Evolutionary conservation across 2,888 invertebrate genomes (phyloP).

Genomic region (Apotomis turbidana): DNA sequence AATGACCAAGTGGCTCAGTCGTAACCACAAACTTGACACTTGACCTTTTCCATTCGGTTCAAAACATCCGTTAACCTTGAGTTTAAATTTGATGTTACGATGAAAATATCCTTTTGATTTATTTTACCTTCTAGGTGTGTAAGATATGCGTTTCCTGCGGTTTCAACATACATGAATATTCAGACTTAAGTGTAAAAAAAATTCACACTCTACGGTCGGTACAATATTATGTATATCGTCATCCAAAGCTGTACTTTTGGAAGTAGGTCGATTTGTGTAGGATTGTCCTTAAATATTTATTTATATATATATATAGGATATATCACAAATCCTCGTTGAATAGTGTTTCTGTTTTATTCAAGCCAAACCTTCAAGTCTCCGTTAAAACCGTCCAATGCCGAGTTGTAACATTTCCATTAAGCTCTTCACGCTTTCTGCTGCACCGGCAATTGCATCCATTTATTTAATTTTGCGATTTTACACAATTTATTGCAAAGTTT

Average conservation of each 20-base stretch:
- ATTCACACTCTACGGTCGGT: too few relatives aligned
- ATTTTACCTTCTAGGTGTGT: background rate
- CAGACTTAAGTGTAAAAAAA: too few relatives aligned
- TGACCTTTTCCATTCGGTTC: conserved; percentile 28
- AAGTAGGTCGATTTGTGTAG: too few relatives aligned
- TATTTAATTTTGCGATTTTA: conserved; percentile 27
- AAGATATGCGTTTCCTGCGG: background rate
- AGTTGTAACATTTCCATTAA: conserved; percentile 31
- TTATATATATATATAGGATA: too few relatives aligned
- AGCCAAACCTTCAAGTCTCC: background rate
- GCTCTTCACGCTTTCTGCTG: conserved; percentile 32
- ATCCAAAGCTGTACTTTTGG: too few relatives aligned
- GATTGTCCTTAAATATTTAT: too few relatives aligned
- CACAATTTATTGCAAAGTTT: conserved; percentile 23
- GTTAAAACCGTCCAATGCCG: background rate
- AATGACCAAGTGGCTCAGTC: conserved; percentile 13
- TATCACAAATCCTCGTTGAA: too few relatives aligned
- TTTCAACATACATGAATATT: too few relatives aligned
- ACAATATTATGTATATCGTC: too few relatives aligned
- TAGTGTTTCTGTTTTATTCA: background rate
- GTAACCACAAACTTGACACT: conserved; percentile 18
- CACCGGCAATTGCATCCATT: conserved; percentile 27
- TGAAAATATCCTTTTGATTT: background rate
- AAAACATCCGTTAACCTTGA: conserved; percentile 24
- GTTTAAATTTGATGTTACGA: conserved; percentile 1